Percentiles rank a stretch among this genome's conserved stretches.
These are phyloP conservation scores for Tetragnatha montana DNA, from an alignment of 2,888 invertebrate species.

Conservation along the genomic window DNA sequence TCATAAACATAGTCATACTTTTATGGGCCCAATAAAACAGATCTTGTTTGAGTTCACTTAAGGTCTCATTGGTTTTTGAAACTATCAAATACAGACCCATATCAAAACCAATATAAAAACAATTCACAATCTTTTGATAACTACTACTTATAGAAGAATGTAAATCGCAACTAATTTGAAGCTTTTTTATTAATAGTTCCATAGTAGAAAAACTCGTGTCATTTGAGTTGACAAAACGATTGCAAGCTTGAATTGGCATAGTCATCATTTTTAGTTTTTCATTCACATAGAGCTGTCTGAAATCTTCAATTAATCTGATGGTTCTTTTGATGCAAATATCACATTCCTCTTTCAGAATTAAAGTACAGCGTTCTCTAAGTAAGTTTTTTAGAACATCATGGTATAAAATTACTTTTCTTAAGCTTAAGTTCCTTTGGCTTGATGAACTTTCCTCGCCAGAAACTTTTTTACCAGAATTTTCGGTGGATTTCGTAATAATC, in stretches of 20 bases:
- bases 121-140: slow-evolving; percentile 57
- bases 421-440: background rate
- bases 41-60: slow-evolving; percentile 29
- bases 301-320: slow-evolving; percentile 42
- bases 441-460: background rate
- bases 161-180: slow-evolving; percentile 51
- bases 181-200: slow-evolving; percentile 42
- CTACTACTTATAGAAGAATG: slow-evolving; percentile 51
- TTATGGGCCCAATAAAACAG: slow-evolving; percentile 59
- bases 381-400: slow-evolving; percentile 37
- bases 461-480: background rate
- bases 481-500: background rate
- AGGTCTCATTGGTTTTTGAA: slow-evolving; percentile 29
- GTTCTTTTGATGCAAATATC: slow-evolving; percentile 38
- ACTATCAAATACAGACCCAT: slow-evolving; percentile 47
- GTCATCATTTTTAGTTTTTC: slow-evolving; percentile 56
- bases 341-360: slow-evolving; percentile 53
- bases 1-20: slow-evolving; percentile 34
- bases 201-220: slow-evolving; percentile 49
- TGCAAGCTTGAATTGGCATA: slow-evolving; percentile 52
- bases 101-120: slow-evolving; percentile 45
- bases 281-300: slow-evolving; percentile 44
- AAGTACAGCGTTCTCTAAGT: slow-evolving; percentile 43
- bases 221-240: slow-evolving; percentile 58
- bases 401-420: slow-evolving; percentile 41